These are phyloP conservation scores for Nothocercus nigrocapillus DNA, from an alignment of 2,113 vertebrate species.

Conservation along the genomic window DNA sequence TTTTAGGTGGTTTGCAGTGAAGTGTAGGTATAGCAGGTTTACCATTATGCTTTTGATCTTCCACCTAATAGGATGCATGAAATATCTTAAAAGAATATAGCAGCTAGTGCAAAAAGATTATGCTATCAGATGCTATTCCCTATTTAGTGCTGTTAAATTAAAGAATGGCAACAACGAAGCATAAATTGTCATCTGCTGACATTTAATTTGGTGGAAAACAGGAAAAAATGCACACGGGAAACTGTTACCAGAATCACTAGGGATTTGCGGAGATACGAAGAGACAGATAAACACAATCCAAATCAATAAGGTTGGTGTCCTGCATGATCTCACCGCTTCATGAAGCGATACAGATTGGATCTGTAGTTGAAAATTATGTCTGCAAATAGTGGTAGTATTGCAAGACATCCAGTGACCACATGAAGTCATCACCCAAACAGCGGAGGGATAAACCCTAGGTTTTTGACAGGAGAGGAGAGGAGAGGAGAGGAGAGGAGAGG, in stretches of 20 bases:
- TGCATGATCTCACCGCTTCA: not conserved
- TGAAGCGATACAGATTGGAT: not conserved
- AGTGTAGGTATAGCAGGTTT: not conserved
- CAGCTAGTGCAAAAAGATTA: not conserved
- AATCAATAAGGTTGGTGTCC: constrained; percentile 13
- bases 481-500: no score
- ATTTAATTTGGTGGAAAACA: constrained; percentile 54
- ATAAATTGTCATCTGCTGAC: constrained; percentile 46
- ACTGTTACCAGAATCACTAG: not conserved
- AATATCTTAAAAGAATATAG: not conserved
- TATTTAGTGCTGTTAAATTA: constrained; percentile 24
- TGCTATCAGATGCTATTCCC: not conserved
- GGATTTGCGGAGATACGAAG: not conserved
- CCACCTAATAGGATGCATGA: not conserved
- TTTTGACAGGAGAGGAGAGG: not conserved
- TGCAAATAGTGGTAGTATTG: not conserved
- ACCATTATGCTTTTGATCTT: not conserved
- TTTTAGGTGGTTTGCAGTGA: not conserved
- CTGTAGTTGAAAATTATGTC: not conserved
- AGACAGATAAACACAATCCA: not conserved
- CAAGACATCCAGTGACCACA: not conserved
- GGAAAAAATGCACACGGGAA: constrained; percentile 29
- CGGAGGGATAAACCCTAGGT: not conserved
- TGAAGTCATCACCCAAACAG: not conserved
- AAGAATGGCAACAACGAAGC: constrained; percentile 14